Evolutionary conservation across 2,797 vertebrate species (phyloP), one percentile per base, ranked within the genome.

Genomic region (Lepilemur septentrionalis): DNA sequence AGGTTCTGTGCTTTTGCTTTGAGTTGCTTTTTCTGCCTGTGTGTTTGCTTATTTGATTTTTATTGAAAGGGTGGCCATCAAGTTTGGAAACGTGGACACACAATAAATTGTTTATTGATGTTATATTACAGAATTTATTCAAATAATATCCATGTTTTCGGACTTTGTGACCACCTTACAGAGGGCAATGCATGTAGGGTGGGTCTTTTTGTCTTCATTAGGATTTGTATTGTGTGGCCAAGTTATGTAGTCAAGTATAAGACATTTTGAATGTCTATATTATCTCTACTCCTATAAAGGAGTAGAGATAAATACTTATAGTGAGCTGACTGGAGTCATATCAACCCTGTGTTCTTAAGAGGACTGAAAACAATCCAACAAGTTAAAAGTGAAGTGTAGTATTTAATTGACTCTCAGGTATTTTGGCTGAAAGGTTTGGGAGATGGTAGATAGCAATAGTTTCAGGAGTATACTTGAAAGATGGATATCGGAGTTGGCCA

Each of bases 31-130:
- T 80, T 91, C 79, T 93, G 72, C 70, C 28, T 89, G 14, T 73
- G 30, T 82, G 35, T 91, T 86, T 94, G 22, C 38, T 80, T 80
- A 30, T 50, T 57, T 92, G 72, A 65, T 70, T 95, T 94, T 90
- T 90, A 69, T 73, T 93, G 80, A 89, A 89, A 32, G 20, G 17
- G 23, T 90, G 75, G 30, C 63, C 41, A 84, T 70, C 67, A 90
- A 41, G 20, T 93, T 76, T 90, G 76, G 72, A 69, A 38, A 92
- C 28, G 32, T 81, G 11, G 13, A 14, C 89, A 59, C 32, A 41
- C 6, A 43, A 23, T 85, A 46, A 72, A 59, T 81, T 78, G 20
- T 85, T 81, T 85, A 50, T 75, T 80, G 70, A 43, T 94, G 22
- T 84, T 91, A 61, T 57, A 83, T 80, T 86, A 72, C 3, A 87